Percentiles rank a stretch among this genome's conserved stretches.
Conservation (phyloP, 2,888 invertebrate species). For the Eupeodes latifasciatus region DNA sequence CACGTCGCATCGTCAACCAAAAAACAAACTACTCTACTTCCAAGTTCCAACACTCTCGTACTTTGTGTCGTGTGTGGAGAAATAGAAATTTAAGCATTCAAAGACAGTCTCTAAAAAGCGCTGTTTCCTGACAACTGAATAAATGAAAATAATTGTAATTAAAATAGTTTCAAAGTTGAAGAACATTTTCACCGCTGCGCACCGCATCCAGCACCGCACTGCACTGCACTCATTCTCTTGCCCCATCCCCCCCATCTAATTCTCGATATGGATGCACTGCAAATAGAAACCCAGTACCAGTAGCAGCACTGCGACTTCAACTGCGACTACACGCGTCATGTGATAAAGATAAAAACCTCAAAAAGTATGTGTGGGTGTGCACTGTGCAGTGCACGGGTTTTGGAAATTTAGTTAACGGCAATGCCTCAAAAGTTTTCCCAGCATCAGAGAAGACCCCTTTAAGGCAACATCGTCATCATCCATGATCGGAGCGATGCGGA, state of each 20-base stretch:
- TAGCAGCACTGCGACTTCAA: too few species aligned
- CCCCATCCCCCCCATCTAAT: too few species aligned
- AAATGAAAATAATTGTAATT: constrained; percentile 74
- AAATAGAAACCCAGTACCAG: too few species aligned
- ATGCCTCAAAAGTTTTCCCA: constrained; percentile 56
- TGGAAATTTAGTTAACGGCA: constrained; percentile 64
- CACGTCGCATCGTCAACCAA: constrained; percentile 31
- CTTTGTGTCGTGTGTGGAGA: not conserved
- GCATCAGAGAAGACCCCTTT: not conserved
- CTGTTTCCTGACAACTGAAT: constrained; percentile 67
- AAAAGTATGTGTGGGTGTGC: constrained; percentile 34
- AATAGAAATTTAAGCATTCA: constrained; percentile 64
- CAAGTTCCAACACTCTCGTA: not conserved
- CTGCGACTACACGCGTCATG: not conserved
- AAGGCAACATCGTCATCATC: constrained; percentile 36
- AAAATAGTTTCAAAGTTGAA: constrained; percentile 70
- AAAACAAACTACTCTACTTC: constrained; percentile 12
- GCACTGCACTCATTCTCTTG: too few species aligned
- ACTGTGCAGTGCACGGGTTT: not conserved
- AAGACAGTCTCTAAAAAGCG: constrained; percentile 53
- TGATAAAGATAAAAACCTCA: constrained; percentile 47
- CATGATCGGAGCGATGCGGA: not conserved
- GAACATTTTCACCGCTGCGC: constrained; percentile 12
- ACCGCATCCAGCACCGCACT: not conserved
- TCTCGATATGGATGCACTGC: not conserved